Conservation (phyloP, 2,797 vertebrate genomes). For the Phoxinus dragarum region DNA sequence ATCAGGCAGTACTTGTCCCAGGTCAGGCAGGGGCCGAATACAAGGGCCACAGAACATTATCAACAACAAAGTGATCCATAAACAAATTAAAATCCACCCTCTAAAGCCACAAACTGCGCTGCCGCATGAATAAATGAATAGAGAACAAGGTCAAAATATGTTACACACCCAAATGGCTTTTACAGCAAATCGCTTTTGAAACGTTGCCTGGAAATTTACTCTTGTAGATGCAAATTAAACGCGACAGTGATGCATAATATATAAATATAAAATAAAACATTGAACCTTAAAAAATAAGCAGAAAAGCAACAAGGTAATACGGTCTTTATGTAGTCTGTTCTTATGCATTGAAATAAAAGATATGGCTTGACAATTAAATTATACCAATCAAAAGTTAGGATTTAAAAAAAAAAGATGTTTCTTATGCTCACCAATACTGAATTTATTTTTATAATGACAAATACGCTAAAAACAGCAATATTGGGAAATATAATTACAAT, state of each 20-base stretch:
- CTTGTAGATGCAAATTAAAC: neutral
- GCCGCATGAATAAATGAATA: conserved; percentile 39
- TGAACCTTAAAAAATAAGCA: neutral
- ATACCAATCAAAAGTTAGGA: neutral
- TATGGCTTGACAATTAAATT: neutral
- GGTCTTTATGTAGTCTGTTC: neutral
- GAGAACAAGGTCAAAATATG: conserved; percentile 27
- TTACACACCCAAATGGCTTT: neutral
- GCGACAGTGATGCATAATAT: neutral
- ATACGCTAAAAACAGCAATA: neutral
- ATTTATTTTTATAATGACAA: neutral
- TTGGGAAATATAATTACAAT: neutral
- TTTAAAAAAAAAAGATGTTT: too few species aligned
- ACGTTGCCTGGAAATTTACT: neutral
- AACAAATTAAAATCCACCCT: conserved; percentile 53
- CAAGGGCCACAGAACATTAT: conserved; percentile 42
- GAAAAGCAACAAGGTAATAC: neutral
- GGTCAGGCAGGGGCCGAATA: conserved; percentile 27
- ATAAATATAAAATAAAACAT: neutral
- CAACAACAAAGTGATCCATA: conserved; percentile 35
- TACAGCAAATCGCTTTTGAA: neutral
- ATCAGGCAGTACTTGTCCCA: conserved; percentile 20
- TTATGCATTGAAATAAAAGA: neutral
- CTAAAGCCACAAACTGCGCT: conserved; percentile 26
- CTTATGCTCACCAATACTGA: neutral